Percentiles rank a stretch among this genome's conserved stretches.
phyloP scores from a whole-genome alignment of 2,888 invertebrate species.

The Plagodis dolabraria region DNA sequence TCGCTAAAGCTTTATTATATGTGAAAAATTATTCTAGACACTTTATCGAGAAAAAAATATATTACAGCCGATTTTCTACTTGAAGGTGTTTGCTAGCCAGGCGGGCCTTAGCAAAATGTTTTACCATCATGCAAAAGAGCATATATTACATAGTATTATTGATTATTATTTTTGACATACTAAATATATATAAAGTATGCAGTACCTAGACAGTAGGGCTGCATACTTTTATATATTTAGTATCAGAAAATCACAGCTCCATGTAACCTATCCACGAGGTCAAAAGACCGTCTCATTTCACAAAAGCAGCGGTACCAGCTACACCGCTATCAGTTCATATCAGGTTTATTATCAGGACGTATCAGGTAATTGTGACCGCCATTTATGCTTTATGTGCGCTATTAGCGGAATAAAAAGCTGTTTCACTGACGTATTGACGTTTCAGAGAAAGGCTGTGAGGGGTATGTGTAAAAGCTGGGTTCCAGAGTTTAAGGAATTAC shows the following conservation, averaged over 20 bases:
- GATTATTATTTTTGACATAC: no score
- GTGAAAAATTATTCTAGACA: no score
- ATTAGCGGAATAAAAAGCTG: slow-evolving; percentile 34
- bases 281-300: slow-evolving; percentile 53
- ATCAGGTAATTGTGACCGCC: slow-evolving; percentile 22
- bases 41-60: no score
- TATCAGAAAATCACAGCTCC: slow-evolving; percentile 15
- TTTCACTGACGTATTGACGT: slow-evolving; percentile 16
- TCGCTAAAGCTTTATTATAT: no score
- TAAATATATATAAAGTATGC: no score
- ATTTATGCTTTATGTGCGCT: slow-evolving; percentile 33
- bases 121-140: no score
- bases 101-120: no score
- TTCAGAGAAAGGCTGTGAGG: slow-evolving; percentile 10
- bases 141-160: no score
- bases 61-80: no score
- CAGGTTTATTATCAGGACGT: slow-evolving; percentile 10
- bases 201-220: no score
- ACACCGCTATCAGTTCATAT: slow-evolving; percentile 50
- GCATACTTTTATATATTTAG: no score
- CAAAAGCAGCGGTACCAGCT: slow-evolving; percentile 50
- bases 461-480: not conserved
- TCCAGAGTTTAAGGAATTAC: slow-evolving; percentile 3
- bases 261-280: slow-evolving; percentile 49
- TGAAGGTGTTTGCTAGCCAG: no score